Base-by-base conservation (phyloP, 2,888 invertebrate species). In the Hipparchia semele region DNA sequence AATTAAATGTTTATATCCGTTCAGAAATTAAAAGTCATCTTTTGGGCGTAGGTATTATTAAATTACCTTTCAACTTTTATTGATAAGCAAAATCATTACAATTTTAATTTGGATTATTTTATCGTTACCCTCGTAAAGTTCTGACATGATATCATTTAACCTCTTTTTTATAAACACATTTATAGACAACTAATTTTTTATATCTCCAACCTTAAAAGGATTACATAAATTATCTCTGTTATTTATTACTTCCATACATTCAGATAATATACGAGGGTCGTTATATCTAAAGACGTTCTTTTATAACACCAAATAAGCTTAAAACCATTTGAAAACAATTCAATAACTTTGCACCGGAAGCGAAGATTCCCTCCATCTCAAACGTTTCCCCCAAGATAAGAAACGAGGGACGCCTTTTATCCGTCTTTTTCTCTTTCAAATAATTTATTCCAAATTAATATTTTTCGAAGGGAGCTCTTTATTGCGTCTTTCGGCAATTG, bases 371-470 rank as follows among this genome's bases (percentile, higher is more conserved):
- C 74, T 74, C 61, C 67, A 72, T 72, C 72, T 73, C 70, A 67
- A 75, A 72, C 54, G 64, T 69, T 73, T 71, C 71, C 77, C 74
- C 69, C 71, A 64, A 74, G 75, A 75, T 73, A 74, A 74, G 74
- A 68, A 74, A 75, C 67, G 66, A 64, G 68, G 74, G 74, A 68
- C 73, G 71, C 45, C 68, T 68, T 78, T 87, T 85, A 84, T 85
- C 80, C 82, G 79, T 79, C 82, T 86, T 85, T 87, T 87, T 80
- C 60, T 71, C 61, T 83, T 82, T 80, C 79, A 83, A 87, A 87
- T 90, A 88, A 89, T 88, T 87, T 84, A 87, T 88, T 86, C 83
- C 83, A 85, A 87, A 89, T 88, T 90, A 88, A 88, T 87, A 85
- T 87, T 86, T 85, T 87, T 83, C 83, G 82, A 83, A 82, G 84